Evolutionary conservation across 2,888 invertebrate species (phyloP).

Genomic region (Orthosia gothica): DNA sequence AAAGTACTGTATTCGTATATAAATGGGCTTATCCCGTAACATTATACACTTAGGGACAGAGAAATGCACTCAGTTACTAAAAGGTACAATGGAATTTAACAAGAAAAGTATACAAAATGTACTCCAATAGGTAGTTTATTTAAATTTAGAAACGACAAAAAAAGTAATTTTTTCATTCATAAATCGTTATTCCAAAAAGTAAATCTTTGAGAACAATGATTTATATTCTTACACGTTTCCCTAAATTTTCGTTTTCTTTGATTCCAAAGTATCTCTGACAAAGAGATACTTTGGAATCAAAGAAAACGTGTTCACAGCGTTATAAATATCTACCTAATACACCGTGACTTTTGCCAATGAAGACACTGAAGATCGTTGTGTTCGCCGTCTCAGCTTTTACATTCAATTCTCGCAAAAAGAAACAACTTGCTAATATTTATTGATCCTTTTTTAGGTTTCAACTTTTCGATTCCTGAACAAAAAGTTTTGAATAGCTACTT

Average conservation of each 20-base stretch:
- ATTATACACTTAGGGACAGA: conserved; percentile 28
- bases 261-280: too few species aligned
- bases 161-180: conserved; percentile 35
- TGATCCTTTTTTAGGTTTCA: not conserved
- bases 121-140: conserved; percentile 35
- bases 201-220: conserved; percentile 19
- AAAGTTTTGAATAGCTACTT: too few species aligned
- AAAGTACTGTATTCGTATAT: not conserved
- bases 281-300: conserved; percentile 12
- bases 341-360: conserved; percentile 26
- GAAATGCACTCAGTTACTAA: conserved; percentile 50
- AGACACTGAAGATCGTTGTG: conserved; percentile 10
- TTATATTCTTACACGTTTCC: conserved; percentile 2
- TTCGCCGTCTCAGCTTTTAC: not conserved
- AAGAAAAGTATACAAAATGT: conserved; percentile 40
- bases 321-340: conserved; percentile 11
- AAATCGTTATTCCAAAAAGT: conserved; percentile 36
- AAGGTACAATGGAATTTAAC: conserved; percentile 34
- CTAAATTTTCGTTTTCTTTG: not conserved
- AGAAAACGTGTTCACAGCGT: conserved; percentile 21
- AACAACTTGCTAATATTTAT: not conserved
- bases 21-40: conserved; percentile 11
- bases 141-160: conserved; percentile 50
- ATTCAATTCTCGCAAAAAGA: not conserved
- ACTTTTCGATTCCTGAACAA: not conserved